Percentiles rank a stretch among this genome's conserved stretches.
Conservation (phyloP, 1,140 invertebrate species). For the Drosophila cardini region DNA sequence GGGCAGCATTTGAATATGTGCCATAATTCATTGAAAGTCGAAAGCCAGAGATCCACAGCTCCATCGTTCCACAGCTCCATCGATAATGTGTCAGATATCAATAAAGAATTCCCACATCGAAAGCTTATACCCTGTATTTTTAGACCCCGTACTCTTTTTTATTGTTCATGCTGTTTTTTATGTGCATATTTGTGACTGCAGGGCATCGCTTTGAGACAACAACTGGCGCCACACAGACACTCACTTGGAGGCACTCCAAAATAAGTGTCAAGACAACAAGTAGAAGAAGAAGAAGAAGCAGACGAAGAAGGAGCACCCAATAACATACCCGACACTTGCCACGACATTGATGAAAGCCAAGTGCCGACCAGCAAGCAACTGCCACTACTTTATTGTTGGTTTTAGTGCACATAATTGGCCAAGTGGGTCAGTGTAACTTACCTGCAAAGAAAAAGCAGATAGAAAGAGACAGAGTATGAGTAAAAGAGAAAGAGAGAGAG, state of each 20-base stretch:
- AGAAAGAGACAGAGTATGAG: constrained; percentile 38
- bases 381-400: constrained; percentile 3
- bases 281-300: constrained; percentile 2
- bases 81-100: constrained; percentile 79
- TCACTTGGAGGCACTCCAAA: background rate
- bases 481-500: constrained; percentile 31
- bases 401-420: constrained; percentile 56
- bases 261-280: constrained; percentile 35
- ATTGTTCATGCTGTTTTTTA: constrained; percentile 37
- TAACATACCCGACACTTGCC: constrained; percentile 38
- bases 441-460: constrained; percentile 59
- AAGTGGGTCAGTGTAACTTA: constrained; percentile 76
- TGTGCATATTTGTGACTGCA: constrained; percentile 50
- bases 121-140: constrained; percentile 5
- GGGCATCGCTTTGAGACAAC: constrained; percentile 16
- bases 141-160: too few relatives aligned
- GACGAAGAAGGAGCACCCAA: constrained; percentile 26
- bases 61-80: constrained; percentile 38
- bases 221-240: constrained; percentile 53
- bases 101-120: constrained; percentile 75
- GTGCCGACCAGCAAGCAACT: constrained; percentile 27
- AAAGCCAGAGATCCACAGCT: constrained; percentile 47
- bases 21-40: constrained; percentile 70
- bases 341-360: constrained; percentile 53
- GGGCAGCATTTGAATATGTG: constrained; percentile 48